Evolutionary conservation across 2,888 invertebrate genomes (phyloP).

Genomic region (Drosophila putrida): DNA sequence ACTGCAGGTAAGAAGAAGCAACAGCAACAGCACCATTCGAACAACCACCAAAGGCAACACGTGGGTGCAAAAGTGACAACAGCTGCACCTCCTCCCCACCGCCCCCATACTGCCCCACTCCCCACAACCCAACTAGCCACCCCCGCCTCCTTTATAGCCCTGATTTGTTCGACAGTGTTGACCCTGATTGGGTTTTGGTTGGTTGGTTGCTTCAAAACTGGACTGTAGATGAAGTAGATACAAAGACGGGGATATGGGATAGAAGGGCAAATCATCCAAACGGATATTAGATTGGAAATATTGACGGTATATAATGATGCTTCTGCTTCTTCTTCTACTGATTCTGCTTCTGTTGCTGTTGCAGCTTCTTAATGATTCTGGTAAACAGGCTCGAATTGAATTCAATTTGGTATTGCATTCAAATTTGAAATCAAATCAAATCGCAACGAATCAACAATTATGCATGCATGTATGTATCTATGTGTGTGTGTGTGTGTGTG

Average conservation of each 20-base stretch:
- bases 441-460: constrained; percentile 63
- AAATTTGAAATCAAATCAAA: constrained; percentile 48
- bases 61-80: constrained; percentile 69
- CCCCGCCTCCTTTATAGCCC: neutral
- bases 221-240: constrained; percentile 10
- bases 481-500: neutral
- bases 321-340: constrained; percentile 6
- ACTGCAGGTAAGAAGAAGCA: constrained; percentile 58
- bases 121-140: constrained; percentile 24
- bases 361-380: constrained; percentile 37
- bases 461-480: constrained; percentile 23
- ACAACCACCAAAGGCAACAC: constrained; percentile 59
- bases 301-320: constrained; percentile 71
- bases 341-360: neutral
- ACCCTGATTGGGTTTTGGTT: constrained; percentile 72
- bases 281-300: constrained; percentile 77
- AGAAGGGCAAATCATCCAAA: constrained; percentile 11
- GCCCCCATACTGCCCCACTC: neutral
- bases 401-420: constrained; percentile 51
- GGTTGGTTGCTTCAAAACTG: constrained; percentile 24
- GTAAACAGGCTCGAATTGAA: constrained; percentile 54
- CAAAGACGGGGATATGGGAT: neutral
- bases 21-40: constrained; percentile 29
- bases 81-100: neutral
- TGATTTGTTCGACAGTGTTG: constrained; percentile 35